Conservation (phyloP, 1,140 invertebrate genomes). For the Hylaeus volcanicus region DNA sequence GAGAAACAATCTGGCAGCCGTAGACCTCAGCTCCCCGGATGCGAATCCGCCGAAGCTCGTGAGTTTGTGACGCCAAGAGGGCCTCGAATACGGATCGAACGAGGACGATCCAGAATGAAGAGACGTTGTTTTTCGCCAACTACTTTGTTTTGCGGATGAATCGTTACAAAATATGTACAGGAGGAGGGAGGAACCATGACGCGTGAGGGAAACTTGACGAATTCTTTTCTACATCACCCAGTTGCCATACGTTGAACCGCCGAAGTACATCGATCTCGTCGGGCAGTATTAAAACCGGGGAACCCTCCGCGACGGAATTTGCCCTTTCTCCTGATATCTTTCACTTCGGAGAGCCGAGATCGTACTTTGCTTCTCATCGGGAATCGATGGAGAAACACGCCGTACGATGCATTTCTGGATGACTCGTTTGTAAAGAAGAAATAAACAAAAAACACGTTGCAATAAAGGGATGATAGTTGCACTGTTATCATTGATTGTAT, state of each 20-base stretch:
- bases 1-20: slow-evolving; percentile 82
- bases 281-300: slow-evolving; percentile 37
- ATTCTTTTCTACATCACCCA: slow-evolving; percentile 33
- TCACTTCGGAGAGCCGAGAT: neutral
- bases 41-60: slow-evolving; percentile 87
- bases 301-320: slow-evolving; percentile 38
- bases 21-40: slow-evolving; percentile 86
- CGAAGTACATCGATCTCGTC: neutral
- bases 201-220: slow-evolving; percentile 10
- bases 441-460: neutral
- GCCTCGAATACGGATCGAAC: slow-evolving; percentile 62
- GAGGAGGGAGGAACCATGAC: slow-evolving; percentile 47
- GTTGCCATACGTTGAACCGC: slow-evolving; percentile 15
- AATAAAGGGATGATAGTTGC: slow-evolving; percentile 25
- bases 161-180: slow-evolving; percentile 3
- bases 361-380: neutral
- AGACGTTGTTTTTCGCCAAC: too few relatives aligned
- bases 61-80: slow-evolving; percentile 85
- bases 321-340: neutral
- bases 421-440: slow-evolving; percentile 18
- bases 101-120: slow-evolving; percentile 69
- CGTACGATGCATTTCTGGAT: slow-evolving; percentile 21
- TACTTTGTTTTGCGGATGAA: neutral
- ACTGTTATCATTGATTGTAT: slow-evolving; percentile 1
- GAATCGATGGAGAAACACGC: neutral